phyloP scores from a whole-genome alignment of 1,140 invertebrate genomes.

The Maniola jurtina region DNA sequence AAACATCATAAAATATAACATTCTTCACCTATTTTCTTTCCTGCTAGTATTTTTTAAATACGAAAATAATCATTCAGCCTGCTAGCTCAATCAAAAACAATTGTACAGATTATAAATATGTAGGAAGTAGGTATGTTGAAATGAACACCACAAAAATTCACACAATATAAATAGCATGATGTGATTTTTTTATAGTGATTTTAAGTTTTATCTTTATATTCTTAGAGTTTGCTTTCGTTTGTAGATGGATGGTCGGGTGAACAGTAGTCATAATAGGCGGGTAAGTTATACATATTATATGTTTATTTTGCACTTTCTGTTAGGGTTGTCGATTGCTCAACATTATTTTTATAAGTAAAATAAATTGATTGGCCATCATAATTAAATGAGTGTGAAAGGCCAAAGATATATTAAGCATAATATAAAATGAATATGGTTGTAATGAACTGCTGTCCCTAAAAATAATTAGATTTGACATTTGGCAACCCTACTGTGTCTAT shows the following conservation, averaged over 20 bases:
- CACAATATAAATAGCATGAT: conserved; percentile 21
- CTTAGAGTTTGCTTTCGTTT: conserved; percentile 77
- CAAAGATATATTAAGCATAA: too few species aligned
- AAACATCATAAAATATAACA: too few species aligned
- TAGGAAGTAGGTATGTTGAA: too few species aligned
- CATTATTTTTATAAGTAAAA: conserved; percentile 26
- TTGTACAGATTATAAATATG: not conserved
- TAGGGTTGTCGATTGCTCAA: conserved; percentile 9
- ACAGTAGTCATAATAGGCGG: conserved; percentile 79
- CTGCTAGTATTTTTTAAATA: too few species aligned
- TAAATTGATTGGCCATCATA: too few species aligned
- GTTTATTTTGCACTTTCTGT: conserved; percentile 42
- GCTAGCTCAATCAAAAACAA: not conserved
- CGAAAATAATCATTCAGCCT: too few species aligned
- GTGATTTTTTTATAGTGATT: conserved; percentile 22
- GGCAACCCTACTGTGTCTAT: not conserved
- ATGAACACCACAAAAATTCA: conserved; percentile 1
- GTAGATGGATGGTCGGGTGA: conserved; percentile 79
- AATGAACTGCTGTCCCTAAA: too few species aligned
- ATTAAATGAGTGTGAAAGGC: too few species aligned
- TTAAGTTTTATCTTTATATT: conserved; percentile 55
- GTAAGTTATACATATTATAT: conserved; percentile 69
- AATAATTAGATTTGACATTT: not conserved
- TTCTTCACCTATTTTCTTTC: too few species aligned
- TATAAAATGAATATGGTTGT: too few species aligned